Evolutionary conservation across 2,888 invertebrate species (phyloP).

Genomic region (Acleris holmiana): DNA sequence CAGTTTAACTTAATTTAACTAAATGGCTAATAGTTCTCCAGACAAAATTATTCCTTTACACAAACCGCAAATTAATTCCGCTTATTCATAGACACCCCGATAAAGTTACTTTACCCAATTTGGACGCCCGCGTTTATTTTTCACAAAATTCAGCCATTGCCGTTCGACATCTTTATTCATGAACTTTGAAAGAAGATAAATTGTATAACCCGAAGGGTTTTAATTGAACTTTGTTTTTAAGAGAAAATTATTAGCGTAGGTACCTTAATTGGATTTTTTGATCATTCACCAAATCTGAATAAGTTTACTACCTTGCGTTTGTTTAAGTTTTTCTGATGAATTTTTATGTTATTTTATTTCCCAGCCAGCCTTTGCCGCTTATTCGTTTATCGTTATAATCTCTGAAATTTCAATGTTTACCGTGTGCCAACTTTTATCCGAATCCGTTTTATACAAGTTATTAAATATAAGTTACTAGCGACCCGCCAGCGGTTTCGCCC

Average conservation of each 20-base stretch:
- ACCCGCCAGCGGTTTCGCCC: too few species aligned
- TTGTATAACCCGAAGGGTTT: constrained; percentile 31
- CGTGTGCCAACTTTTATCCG: too few species aligned
- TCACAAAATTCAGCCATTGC: constrained; percentile 18
- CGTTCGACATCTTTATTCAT: constrained; percentile 36
- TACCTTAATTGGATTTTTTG: constrained; percentile 34
- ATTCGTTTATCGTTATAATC: too few species aligned
- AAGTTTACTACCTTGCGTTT: neutral
- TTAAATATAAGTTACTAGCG: too few species aligned
- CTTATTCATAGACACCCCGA: constrained; percentile 7
- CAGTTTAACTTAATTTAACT: neutral
- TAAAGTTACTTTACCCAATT: constrained; percentile 2
- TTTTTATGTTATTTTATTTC: neutral
- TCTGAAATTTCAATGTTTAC: too few species aligned
- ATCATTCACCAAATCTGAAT: neutral
- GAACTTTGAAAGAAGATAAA: constrained; percentile 36
- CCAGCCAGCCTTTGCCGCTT: too few species aligned
- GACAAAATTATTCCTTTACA: neutral
- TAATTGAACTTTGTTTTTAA: constrained; percentile 30
- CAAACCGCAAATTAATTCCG: neutral
- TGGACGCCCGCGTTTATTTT: constrained; percentile 3
- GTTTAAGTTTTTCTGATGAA: neutral
- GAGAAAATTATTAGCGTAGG: constrained; percentile 33
- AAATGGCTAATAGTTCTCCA: neutral
- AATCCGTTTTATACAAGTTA: too few species aligned